Base-by-base conservation (phyloP, 1,140 invertebrate genomes). In the Steinernema feltiae region DNA sequence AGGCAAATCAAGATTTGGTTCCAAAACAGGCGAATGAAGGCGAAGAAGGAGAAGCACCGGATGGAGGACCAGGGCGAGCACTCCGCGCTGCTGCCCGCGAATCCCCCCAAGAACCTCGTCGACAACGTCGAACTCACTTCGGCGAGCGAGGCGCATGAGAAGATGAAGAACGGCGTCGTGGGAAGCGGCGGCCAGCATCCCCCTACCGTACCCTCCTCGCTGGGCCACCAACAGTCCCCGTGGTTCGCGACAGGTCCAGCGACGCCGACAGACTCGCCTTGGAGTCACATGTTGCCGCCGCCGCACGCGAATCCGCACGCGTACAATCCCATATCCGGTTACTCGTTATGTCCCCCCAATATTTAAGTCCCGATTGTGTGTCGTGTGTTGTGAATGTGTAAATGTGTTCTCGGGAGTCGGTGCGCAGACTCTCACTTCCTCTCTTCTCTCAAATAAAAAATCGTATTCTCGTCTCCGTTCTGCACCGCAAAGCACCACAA, bases 1-100 rank as follows among this genome's bases (percentile, higher is more conserved):
- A 75, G 82, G 15, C 82, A 83, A 73, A 83, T 83, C 70, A 83
- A 83, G 71, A 83, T 83, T 41, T 83, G 82, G 82, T 83, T 83
- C 70, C 82, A 83, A 71, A 83, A 83, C 74, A 78, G 82, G 2
- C 76, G 82, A 48, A 83, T 83, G 82, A 83, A 83, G 74, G 80
- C 77, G 48, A 83, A 83, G 63, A 83, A 83, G 48, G 80, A 81
- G 78, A 80, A 80, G 46, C 79, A 80, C 48, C 7, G 78, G 30
- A 48, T 79, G n/a, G 78, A 78, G n/a, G 77, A 80, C 53, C 71
- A 76, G 35, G 70, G 73, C 24, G 78, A 80, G 32, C 79, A 77
- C 48, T 46, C 79, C 3, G 48, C 74, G 0, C 73, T 79, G 12
- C 78, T 80, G 0, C 79, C 79, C 3, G 77, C 78, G 0, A 79